Percentiles rank a stretch among this genome's conserved stretches.
Conservation (phyloP, 2,888 invertebrate species). For the Lepidochrysops patricia region DNA sequence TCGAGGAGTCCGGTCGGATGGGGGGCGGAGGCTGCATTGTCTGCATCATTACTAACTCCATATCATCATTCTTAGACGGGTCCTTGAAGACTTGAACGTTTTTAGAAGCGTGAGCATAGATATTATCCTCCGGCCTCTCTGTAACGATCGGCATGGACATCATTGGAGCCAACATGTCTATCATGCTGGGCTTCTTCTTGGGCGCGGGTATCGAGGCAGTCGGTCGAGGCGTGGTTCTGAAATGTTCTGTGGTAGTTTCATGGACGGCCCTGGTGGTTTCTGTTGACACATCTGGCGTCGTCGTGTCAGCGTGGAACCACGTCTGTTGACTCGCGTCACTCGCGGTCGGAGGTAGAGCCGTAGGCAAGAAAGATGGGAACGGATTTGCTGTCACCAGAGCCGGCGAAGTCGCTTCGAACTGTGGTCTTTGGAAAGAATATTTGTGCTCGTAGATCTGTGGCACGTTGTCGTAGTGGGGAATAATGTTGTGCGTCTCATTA, state of each 20-base stretch:
- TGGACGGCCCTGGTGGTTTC: slow-evolving; percentile 36
- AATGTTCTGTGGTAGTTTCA: slow-evolving; percentile 41
- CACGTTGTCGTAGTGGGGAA: slow-evolving; percentile 40
- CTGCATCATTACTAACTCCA: slow-evolving; percentile 71
- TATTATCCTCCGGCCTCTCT: slow-evolving; percentile 56
- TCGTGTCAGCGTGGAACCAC: slow-evolving; percentile 36
- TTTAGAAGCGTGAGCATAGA: slow-evolving; percentile 62
- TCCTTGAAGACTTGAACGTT: slow-evolving; percentile 56
- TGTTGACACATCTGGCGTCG: slow-evolving; percentile 36
- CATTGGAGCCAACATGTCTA: slow-evolving; percentile 63
- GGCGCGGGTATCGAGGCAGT: slow-evolving; percentile 32
- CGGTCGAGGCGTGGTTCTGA: slow-evolving; percentile 28
- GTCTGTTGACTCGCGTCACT: slow-evolving; percentile 28
- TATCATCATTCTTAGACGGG: slow-evolving; percentile 36
- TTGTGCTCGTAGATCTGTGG: not conserved
- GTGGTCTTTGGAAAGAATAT: not conserved
- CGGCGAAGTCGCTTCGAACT: slow-evolving; percentile 46
- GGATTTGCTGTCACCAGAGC: slow-evolving; percentile 40
- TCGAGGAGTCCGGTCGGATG: slow-evolving; percentile 37
- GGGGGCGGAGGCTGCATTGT: slow-evolving; percentile 76
- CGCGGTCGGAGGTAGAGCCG: slow-evolving; percentile 42
- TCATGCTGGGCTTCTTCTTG: slow-evolving; percentile 37
- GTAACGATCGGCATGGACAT: slow-evolving; percentile 62
- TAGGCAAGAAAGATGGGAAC: slow-evolving; percentile 47
- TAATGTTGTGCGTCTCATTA: slow-evolving; percentile 59